A percentile compares a stretch with the other conserved stretches of the same genome.
Evolutionary conservation across 2,113 vertebrate genomes (phyloP).

Genomic region (Dolichallabes microphthalmus): DNA sequence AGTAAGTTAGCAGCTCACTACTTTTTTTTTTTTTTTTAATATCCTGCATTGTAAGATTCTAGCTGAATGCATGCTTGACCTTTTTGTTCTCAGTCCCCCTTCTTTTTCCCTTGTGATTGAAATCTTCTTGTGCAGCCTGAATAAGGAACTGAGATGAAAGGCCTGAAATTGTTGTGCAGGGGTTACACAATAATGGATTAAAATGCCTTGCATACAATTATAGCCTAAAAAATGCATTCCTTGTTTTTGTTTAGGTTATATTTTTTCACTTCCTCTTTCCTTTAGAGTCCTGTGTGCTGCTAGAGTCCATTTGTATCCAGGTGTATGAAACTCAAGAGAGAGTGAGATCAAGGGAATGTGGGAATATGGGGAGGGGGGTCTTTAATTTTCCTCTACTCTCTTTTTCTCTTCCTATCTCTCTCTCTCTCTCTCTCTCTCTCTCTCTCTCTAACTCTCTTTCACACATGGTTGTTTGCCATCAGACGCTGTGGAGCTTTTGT

Average conservation of each 20-base stretch:
- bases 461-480: conserved; percentile 45
- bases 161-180: background rate
- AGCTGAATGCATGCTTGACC: background rate
- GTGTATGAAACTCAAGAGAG: background rate
- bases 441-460: conserved; percentile 17
- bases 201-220: background rate
- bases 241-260: background rate
- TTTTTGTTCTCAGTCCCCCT: conserved; percentile 16
- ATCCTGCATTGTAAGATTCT: background rate
- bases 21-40: background rate
- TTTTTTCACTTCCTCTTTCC: background rate
- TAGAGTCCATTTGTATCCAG: background rate
- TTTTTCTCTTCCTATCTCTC: conserved; percentile 26
- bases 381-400: conserved; percentile 32
- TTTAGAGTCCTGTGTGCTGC: background rate
- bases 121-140: background rate
- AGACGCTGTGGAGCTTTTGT: conserved; percentile 62
- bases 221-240: background rate
- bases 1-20: conserved; percentile 61
- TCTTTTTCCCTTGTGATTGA: conserved; percentile 4
- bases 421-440: conserved; percentile 33
- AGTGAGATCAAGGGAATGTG: background rate
- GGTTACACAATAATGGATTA: conserved; percentile 22
- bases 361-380: background rate
- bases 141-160: conserved; percentile 25